phyloP scores from a whole-genome alignment of 1,140 invertebrate species.

The Agrypnia vestita region DNA sequence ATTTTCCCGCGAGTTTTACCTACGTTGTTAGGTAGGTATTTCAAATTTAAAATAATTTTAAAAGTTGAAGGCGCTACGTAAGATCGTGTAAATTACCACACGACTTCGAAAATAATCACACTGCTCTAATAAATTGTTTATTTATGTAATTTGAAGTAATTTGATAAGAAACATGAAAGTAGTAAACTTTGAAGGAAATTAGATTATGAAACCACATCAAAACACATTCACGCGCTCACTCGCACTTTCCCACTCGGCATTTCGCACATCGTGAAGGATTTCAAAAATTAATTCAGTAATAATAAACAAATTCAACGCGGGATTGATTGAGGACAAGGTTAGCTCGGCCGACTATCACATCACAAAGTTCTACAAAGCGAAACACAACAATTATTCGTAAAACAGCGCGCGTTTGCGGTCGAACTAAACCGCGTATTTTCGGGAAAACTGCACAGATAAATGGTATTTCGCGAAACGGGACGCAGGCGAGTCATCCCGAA shows the following conservation, averaged over 20 bases:
- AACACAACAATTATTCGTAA: not conserved
- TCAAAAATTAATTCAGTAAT: constrained; percentile 4
- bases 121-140: not conserved
- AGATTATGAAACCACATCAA: not conserved
- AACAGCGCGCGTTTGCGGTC: not conserved
- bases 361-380: not conserved
- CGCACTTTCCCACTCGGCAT: constrained; percentile 5
- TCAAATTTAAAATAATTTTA: no score
- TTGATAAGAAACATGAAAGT: not conserved
- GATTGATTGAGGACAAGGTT: constrained; percentile 25
- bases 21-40: no score
- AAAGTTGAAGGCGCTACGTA: no score
- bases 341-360: not conserved
- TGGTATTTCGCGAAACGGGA: not conserved
- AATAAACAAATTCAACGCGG: constrained; percentile 8
- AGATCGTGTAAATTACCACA: no score
- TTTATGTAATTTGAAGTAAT: not conserved
- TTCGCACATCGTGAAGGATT: not conserved
- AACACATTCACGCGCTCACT: constrained; percentile 7
- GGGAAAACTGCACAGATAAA: not conserved
- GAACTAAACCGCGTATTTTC: not conserved
- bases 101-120: no score
- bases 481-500: not conserved
- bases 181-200: not conserved
- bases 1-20: no score